Percentiles rank a stretch among this genome's conserved stretches.
These are phyloP conservation scores for Therioaphis trifolii DNA, from an alignment of 2,888 invertebrate genomes.

Conservation along the genomic window DNA sequence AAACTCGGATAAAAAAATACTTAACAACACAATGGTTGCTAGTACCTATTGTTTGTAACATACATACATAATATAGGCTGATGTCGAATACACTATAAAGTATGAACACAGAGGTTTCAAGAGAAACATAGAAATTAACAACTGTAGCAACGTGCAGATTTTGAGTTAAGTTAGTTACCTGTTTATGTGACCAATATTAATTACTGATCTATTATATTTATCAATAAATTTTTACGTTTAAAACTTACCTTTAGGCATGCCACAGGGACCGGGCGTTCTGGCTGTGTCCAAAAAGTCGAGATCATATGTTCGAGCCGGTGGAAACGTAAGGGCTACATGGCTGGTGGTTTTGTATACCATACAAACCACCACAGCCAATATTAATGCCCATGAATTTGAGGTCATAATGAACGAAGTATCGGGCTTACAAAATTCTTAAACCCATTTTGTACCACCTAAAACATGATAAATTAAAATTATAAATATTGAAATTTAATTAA, in stretches of 20 bases:
- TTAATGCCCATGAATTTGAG: constrained; percentile 29
- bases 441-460: constrained; percentile 46
- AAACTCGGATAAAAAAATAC: constrained; percentile 17
- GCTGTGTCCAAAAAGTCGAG: constrained; percentile 93
- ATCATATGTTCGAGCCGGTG: constrained; percentile 87
- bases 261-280: constrained; percentile 90
- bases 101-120: constrained; percentile 14
- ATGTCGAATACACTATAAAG: constrained; percentile 27
- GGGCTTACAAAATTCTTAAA: constrained; percentile 28
- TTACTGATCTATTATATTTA: background rate
- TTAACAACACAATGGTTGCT: constrained; percentile 43
- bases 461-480: background rate
- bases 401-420: constrained; percentile 31
- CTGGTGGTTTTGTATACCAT: constrained; percentile 66
- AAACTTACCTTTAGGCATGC: constrained; percentile 90
- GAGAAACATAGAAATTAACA: constrained; percentile 5
- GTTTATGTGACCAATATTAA: constrained; percentile 15
- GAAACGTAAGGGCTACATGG: constrained; percentile 90
- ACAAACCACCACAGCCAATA: constrained; percentile 42
- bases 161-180: too few species aligned
- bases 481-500: too few species aligned
- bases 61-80: background rate
- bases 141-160: background rate
- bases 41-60: constrained; percentile 29
- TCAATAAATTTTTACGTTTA: background rate